Evolutionary conservation across 2,888 invertebrate genomes (phyloP).

Genomic region (Lingula anatina): DNA sequence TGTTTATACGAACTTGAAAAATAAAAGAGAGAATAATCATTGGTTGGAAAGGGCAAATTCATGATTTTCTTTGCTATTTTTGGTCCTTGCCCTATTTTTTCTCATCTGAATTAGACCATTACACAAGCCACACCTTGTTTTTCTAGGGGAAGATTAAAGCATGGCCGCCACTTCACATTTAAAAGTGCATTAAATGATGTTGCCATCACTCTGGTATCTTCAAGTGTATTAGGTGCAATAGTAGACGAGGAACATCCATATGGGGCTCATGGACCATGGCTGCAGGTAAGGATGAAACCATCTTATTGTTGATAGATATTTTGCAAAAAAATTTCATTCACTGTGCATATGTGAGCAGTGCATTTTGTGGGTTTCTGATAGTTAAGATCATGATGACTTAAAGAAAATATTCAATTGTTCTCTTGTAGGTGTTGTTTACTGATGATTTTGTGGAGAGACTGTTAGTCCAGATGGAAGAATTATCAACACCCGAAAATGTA

Average conservation of each 20-base stretch:
- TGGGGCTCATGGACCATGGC: slow-evolving; percentile 75
- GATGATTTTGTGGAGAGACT: slow-evolving; percentile 73
- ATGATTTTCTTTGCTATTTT: no score
- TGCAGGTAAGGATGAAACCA: slow-evolving; percentile 64
- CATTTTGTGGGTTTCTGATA: no score
- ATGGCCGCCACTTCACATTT: slow-evolving; percentile 90
- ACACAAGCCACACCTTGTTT: no score
- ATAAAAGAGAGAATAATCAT: no score
- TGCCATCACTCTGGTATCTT: slow-evolving; percentile 80
- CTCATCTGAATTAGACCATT: slow-evolving; percentile 4
- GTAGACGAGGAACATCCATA: slow-evolving; percentile 68
- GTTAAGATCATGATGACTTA: no score
- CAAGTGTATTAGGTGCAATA: slow-evolving; percentile 72
- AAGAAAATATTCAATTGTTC: no score
- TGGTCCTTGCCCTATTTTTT: no score
- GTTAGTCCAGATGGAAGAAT: slow-evolving; percentile 66
- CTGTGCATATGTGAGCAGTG: neutral
- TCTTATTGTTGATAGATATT: neutral
- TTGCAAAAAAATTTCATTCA: neutral
- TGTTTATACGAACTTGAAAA: no score
- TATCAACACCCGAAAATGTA: slow-evolving; percentile 61
- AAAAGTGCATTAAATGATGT: slow-evolving; percentile 71
- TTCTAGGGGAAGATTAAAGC: slow-evolving; percentile 62
- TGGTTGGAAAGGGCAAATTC: no score
- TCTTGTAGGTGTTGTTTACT: slow-evolving; percentile 62